Conservation (phyloP, 1,140 invertebrate species). For the Bilobella aurantiaca region DNA sequence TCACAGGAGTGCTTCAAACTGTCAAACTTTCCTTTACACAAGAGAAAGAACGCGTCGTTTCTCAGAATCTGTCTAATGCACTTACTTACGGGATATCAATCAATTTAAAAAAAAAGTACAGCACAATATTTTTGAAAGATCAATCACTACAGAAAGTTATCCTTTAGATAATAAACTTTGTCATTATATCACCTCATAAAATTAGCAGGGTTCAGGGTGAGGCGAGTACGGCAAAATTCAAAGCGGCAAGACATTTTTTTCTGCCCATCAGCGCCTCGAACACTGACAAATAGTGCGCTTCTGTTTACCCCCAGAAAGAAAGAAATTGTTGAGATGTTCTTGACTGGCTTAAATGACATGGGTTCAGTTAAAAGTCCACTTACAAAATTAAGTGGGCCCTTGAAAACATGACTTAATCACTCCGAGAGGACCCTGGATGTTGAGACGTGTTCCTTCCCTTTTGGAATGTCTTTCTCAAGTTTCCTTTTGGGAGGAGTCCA, state of each 20-base stretch:
- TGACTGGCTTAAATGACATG: background rate
- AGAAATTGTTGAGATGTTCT: background rate
- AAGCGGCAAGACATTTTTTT: no score
- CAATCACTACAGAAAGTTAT: background rate
- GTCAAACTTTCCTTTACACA: background rate
- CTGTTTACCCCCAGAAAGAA: background rate
- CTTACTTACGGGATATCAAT: background rate
- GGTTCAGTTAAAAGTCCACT: background rate
- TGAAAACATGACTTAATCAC: constrained; percentile 7
- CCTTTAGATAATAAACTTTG: no score
- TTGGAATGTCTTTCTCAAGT: background rate
- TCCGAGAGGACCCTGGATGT: background rate
- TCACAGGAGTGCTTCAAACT: background rate
- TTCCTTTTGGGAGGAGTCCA: background rate
- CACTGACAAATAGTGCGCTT: background rate
- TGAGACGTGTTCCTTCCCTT: background rate
- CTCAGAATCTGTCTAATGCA: no score
- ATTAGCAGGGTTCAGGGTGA: no score
- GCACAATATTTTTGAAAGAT: background rate
- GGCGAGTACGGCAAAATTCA: no score
- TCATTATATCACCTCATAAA: no score
- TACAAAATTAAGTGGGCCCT: constrained; percentile 5
- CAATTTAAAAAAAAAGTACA: background rate
- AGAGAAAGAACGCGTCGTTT: background rate
- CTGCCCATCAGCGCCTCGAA: no score